Base-by-base conservation (phyloP, 1,140 invertebrate genomes). In the Drosophila takahashii region DNA sequence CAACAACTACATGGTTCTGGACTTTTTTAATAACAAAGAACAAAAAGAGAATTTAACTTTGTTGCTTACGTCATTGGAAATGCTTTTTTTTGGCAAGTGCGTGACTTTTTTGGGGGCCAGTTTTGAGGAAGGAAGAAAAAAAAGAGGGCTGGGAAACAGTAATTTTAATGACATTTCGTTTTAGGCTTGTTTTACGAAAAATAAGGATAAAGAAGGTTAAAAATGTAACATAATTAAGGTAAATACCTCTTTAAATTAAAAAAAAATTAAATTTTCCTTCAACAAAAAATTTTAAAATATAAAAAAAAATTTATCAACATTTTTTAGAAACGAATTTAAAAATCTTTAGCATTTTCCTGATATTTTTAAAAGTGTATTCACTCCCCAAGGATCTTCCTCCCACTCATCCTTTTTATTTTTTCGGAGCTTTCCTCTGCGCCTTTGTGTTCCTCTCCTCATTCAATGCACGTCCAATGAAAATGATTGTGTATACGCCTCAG, bases 401-500 rank as follows among this genome's bases (percentile, higher is more conserved):
- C 11, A 39, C 60, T 27, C 11, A 29, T 48, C 58, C 52, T 39
- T 53, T 16, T 8, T 4, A 27, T 67, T 71, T 52, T 60, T 51
- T 56, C 22, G 22, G 8, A 36, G 34, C 27, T 45, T 48, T 7
- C 22, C 56, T 39, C 51, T 29, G n/a, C 18, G 5, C 41, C 6
- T 39, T 18, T 36, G 18, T 32, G 44, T 22, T 47, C n/a, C 60
- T 47, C 69, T 34, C 47, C 44, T 36, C 29, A 87, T 87, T 84
- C 83, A 77, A 70, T 90, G 84, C 83, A 87, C 83, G 83, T 87
- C 78, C 71, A 48, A 39, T 76, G 85, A 79, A 87, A 87, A 84
- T 87, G 81, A 87, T 87, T 87, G 83, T 87, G 83, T 89, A 87
- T 89, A 89, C 84, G 85, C 79, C 83, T 89, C 79, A 87, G 84